These are phyloP conservation scores for Enteromius treurensis DNA, from an alignment of 2,797 vertebrate genomes.

Conservation along the genomic window DNA sequence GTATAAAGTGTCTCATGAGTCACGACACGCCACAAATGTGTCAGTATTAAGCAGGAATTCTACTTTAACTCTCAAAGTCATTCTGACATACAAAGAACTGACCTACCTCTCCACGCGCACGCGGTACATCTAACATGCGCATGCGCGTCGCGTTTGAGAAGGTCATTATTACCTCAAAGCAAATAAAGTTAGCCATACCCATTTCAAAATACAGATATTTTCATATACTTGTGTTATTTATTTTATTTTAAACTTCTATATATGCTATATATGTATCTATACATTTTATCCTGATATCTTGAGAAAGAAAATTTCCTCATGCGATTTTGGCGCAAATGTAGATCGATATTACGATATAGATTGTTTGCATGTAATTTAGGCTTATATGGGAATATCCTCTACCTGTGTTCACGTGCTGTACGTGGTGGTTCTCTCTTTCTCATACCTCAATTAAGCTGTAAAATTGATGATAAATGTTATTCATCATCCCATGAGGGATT, in stretches of 20 bases:
- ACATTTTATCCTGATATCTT: neutral
- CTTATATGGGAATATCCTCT: neutral
- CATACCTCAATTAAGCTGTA: neutral
- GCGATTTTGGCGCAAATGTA: neutral
- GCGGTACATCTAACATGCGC: too few relatives aligned
- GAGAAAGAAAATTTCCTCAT: neutral
- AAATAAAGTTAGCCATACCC: neutral
- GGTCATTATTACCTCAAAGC: too few relatives aligned
- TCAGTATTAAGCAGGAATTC: neutral
- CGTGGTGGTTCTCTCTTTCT: neutral
- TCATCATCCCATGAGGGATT: slow-evolving; percentile 34
- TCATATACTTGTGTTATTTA: neutral
- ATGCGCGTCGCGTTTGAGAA: neutral
- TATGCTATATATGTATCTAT: neutral
- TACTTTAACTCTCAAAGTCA: neutral
- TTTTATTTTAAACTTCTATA: neutral
- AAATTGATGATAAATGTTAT: slow-evolving; percentile 27
- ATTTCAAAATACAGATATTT: neutral
- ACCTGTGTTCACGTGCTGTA: neutral
- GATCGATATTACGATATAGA: neutral
- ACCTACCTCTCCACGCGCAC: too few relatives aligned
- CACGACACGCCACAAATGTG: neutral
- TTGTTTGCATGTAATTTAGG: neutral
- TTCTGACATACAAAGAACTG: neutral
- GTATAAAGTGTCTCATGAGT: neutral